phyloP scores from a whole-genome alignment of 2,113 vertebrate genomes.

The Zosterops borbonicus region DNA sequence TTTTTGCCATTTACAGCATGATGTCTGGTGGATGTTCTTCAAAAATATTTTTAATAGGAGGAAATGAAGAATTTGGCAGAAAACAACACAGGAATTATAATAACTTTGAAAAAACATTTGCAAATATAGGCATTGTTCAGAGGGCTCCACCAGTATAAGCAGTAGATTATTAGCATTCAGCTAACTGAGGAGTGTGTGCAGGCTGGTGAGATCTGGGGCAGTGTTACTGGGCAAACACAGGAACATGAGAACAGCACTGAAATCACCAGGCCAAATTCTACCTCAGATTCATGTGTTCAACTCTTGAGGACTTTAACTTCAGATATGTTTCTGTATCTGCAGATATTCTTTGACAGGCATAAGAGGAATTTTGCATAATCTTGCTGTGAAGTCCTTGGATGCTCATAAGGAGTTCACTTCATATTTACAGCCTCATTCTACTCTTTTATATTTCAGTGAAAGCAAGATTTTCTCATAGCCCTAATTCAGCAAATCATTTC shows the following conservation, averaged over 20 bases:
- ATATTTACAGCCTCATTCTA: neutral
- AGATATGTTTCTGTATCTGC: neutral
- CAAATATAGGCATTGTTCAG: neutral
- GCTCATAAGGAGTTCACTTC: neutral
- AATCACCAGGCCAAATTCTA: neutral
- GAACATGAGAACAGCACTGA: neutral
- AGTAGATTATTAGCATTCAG: neutral
- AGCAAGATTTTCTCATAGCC: neutral
- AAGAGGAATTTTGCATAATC: constrained; percentile 10
- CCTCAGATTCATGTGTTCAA: neutral
- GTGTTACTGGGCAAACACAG: neutral
- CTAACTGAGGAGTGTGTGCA: neutral
- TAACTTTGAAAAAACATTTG: neutral
- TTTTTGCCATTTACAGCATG: neutral
- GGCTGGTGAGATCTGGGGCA: neutral
- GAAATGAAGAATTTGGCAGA: neutral
- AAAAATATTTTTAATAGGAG: neutral
- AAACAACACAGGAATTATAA: neutral
- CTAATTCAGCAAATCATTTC: neutral
- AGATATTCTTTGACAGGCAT: neutral
- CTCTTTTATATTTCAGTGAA: neutral
- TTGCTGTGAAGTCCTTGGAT: neutral
- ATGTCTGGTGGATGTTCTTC: neutral
- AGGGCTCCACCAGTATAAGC: neutral
- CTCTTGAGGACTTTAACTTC: neutral